Evolutionary conservation across 92 coral and sea anemone genomes (phyloP), one percentile per base, ranked within the genome.

Genomic region (Umimayanthus kanabou): DNA sequence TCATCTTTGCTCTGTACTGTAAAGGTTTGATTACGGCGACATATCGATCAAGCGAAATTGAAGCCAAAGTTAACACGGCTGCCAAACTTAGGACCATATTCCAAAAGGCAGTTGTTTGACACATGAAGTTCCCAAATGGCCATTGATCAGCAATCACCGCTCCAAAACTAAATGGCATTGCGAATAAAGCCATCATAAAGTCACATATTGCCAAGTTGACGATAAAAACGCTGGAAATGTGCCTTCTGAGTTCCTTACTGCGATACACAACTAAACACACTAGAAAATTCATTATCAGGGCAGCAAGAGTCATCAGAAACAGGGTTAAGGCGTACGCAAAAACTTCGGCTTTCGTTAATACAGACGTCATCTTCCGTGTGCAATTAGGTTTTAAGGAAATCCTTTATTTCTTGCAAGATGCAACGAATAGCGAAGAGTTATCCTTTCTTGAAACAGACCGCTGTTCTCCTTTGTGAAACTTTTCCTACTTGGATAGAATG

Each of bases 1-100:
- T 96, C 99, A 96, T 96, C 82, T 96, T 96, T 22, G 99, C 99
- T 77, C 99, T 82, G 89, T 96, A 96, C 39, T 96, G 98, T 11
- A 96, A 86, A 6, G 99, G 99, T 81, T 94, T 96, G 73, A 95
- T 94, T 2, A 96, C 99, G 22, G 99, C 99, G 43, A 94, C 94
- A 80, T 94, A 96, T 65, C 99, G 98, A 45, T 96, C 99, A 40
- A 95, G 90, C 4, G 99, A 96, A 55, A 96, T 96, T 4, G 94
- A 88, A 53, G 98, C 99, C 37, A 96, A 81, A 0, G 98, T 96
- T 76, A 96, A 89, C 45, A 96, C 94, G 9, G 99, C 96, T 4
- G 98, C 96, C 9, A 96, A 83, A 39, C 99, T 90, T 4, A 96
- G 85, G 10, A 96, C 91, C 95, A 92, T 94, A 47, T 96, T 96